These are phyloP conservation scores for Lepilemur ruficaudatus DNA, from an alignment of 2,797 vertebrate genomes.

Conservation along the genomic window DNA sequence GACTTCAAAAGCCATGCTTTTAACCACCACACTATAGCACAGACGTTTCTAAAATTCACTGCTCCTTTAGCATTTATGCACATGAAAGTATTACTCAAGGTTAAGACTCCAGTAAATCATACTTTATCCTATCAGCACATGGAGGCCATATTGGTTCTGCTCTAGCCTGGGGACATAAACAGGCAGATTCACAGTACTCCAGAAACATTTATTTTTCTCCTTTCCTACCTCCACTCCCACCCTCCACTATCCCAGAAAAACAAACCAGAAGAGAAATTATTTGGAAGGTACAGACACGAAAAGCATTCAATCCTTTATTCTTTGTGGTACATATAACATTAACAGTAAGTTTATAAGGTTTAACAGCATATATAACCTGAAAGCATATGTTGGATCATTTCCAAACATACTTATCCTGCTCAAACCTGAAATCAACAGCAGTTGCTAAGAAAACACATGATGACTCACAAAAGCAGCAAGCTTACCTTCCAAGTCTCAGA, in stretches of 20 bases:
- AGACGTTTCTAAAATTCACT: neutral
- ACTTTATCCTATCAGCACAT: neutral
- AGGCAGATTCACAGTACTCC: neutral
- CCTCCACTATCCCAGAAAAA: neutral
- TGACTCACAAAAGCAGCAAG: slow-evolving; percentile 77
- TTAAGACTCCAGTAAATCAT: neutral
- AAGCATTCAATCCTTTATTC: neutral
- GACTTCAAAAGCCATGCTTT: neutral
- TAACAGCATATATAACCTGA: neutral
- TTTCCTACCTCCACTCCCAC: neutral
- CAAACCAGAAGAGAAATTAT: neutral
- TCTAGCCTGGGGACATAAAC: neutral
- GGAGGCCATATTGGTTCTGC: neutral
- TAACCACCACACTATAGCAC: neutral
- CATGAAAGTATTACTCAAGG: neutral
- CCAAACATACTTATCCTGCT: slow-evolving; percentile 66
- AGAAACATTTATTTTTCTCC: neutral
- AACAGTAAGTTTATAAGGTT: neutral
- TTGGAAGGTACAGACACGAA: neutral
- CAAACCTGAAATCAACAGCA: slow-evolving; percentile 69
- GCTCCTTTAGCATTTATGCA: neutral
- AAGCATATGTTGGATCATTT: slow-evolving; percentile 39
- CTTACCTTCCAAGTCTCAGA: slow-evolving; percentile 72
- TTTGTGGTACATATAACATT: neutral
- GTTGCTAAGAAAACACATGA: slow-evolving; percentile 83